Evolutionary conservation across 2,888 invertebrate genomes (phyloP).

Genomic region (Drosophila flavopinicola): DNA sequence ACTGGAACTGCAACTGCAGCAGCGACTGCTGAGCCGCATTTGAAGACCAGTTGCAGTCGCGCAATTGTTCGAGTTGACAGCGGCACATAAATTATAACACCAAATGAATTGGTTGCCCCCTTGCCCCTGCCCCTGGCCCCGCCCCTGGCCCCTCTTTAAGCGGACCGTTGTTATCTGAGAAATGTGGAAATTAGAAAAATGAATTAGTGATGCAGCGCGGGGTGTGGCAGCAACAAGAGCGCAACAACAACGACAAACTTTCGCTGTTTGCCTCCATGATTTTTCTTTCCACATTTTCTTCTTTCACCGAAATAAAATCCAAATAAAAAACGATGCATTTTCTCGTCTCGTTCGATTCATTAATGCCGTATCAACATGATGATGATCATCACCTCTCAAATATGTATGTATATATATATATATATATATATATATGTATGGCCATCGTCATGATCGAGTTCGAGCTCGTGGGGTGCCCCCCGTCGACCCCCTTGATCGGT

Average conservation of each 20-base stretch:
- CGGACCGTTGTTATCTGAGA: conserved; percentile 69
- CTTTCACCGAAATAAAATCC: conserved; percentile 45
- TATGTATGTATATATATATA: too few species aligned
- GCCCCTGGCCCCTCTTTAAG: not conserved
- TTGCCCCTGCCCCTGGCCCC: conserved; percentile 5
- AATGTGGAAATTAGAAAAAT: conserved; percentile 76
- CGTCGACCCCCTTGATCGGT: not conserved
- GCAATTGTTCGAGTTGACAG: conserved; percentile 81
- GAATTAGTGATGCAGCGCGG: conserved; percentile 60
- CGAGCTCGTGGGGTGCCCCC: conserved; percentile 20
- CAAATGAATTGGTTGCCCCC: conserved; percentile 67
- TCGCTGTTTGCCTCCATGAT: conserved; percentile 32
- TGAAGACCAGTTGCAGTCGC: conserved; percentile 82
- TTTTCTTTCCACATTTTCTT: conserved; percentile 56
- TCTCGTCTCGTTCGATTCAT: conserved; percentile 56
- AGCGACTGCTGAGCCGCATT: conserved; percentile 21
- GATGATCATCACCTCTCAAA: conserved; percentile 12
- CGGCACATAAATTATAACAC: conserved; percentile 77
- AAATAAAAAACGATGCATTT: conserved; percentile 43
- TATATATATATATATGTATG: too few species aligned
- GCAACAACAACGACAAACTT: conserved; percentile 25
- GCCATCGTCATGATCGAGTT: conserved; percentile 2
- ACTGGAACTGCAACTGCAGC: too few species aligned
- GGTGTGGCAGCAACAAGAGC: conserved; percentile 3
- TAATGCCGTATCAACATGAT: conserved; percentile 49